Conservation (phyloP, 2,797 vertebrate species). For the Danio tinwini region DNA sequence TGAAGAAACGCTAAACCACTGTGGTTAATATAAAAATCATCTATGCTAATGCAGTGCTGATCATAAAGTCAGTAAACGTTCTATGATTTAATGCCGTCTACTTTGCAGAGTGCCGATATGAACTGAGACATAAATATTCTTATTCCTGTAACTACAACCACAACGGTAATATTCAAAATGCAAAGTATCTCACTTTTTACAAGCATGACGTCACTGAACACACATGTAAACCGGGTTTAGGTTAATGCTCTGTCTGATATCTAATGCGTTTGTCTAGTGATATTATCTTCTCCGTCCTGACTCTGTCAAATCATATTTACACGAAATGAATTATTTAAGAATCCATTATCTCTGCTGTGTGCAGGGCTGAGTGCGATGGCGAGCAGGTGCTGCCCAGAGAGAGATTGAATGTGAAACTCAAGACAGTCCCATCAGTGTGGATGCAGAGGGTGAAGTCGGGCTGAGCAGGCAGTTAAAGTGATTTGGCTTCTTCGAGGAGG, state of each 20-base stretch:
- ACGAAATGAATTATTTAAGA: constrained; percentile 78
- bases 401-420: constrained; percentile 75
- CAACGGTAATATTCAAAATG: not conserved
- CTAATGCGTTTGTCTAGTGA: constrained; percentile 41
- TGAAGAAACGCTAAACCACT: not conserved
- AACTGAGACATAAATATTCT: not conserved
- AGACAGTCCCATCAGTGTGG: constrained; percentile 73
- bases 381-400: constrained; percentile 61
- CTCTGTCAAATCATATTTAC: constrained; percentile 72
- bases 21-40: not conserved
- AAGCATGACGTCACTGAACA: constrained; percentile 35
- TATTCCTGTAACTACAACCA: constrained; percentile 8
- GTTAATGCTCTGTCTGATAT: constrained; percentile 47
- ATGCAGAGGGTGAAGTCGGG: constrained; percentile 63
- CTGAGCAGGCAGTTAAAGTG: constrained; percentile 66
- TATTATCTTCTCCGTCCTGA: constrained; percentile 61
- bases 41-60: not conserved
- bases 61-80: not conserved
- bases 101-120: not conserved
- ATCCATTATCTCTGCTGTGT: constrained; percentile 69
- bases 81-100: not conserved
- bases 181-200: constrained; percentile 17
- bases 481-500: constrained; percentile 73
- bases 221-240: constrained; percentile 10
- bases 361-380: constrained; percentile 51